Conservation (phyloP, 2,888 invertebrate species). For the Drosophila fungiperda region DNA sequence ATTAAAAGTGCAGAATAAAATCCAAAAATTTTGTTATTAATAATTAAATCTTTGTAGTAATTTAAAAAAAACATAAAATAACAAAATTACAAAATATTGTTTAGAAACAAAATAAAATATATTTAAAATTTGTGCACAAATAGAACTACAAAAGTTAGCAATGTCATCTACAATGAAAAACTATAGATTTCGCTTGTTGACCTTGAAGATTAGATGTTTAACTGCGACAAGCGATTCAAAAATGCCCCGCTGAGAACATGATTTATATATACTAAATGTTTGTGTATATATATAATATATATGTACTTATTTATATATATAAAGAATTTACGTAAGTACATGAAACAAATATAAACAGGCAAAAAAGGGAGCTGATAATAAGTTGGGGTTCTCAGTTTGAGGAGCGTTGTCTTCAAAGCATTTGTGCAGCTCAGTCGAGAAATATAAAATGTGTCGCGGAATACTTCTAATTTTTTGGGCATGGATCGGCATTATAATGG, state of each 20-base stretch:
- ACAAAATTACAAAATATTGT: no score
- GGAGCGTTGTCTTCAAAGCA: slow-evolving; percentile 7
- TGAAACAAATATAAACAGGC: neutral
- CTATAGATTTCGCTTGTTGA: neutral
- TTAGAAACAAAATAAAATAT: neutral
- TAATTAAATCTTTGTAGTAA: neutral
- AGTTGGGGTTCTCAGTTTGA: slow-evolving; percentile 9
- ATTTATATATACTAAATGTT: neutral
- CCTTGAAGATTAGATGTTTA: neutral
- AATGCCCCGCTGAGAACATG: neutral
- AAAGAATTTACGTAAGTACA: neutral
- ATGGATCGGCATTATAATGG: neutral
- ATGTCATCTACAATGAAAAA: neutral
- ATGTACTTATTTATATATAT: neutral
- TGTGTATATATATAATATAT: neutral
- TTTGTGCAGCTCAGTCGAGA: neutral
- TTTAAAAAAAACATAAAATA: neutral
- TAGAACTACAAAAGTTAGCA: neutral
- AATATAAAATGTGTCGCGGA: slow-evolving; percentile 23
- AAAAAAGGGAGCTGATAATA: slow-evolving; percentile 26
- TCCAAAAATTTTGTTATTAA: neutral
- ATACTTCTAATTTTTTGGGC: slow-evolving; percentile 1
- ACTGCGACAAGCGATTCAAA: neutral
- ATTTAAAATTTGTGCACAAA: neutral
- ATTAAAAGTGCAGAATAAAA: neutral